A percentile compares a stretch with the other conserved stretches of the same genome.
Evolutionary conservation across 1,140 invertebrate species (phyloP).

Genomic region (Subanguina moxae): DNA sequence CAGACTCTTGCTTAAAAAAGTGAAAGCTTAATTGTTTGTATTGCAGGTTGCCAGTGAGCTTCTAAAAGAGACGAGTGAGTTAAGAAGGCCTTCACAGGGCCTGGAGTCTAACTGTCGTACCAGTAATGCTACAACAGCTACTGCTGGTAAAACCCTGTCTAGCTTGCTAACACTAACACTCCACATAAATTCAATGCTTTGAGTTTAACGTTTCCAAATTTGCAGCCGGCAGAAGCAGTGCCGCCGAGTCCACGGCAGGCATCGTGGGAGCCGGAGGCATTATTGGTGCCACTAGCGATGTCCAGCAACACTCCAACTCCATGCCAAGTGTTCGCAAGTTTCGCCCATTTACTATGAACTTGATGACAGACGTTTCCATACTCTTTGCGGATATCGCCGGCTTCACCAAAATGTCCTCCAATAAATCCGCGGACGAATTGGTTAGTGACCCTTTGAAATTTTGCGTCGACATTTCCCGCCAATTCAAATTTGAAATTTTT

Average conservation of each 20-base stretch:
- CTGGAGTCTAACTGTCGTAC: slow-evolving; percentile 48
- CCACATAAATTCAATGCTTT: no score
- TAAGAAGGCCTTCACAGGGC: slow-evolving; percentile 46
- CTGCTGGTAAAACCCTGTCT: not conserved
- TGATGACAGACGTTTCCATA: slow-evolving; percentile 68
- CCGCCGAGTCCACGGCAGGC: slow-evolving; percentile 41
- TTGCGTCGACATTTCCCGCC: no score
- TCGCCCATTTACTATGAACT: slow-evolving; percentile 87
- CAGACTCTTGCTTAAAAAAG: no score
- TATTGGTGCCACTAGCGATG: not conserved
- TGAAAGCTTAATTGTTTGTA: not conserved
- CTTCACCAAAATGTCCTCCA: slow-evolving; percentile 93
- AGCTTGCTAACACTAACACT: not conserved
- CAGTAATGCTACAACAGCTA: slow-evolving; percentile 39
- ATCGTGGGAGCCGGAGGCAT: slow-evolving; percentile 15
- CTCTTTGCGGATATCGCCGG: slow-evolving; percentile 91
- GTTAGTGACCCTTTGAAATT: slow-evolving; percentile 61
- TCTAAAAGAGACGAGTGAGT: slow-evolving; percentile 54
- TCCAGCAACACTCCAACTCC: slow-evolving; percentile 20
- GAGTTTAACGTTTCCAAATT: no score
- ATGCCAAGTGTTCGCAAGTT: slow-evolving; percentile 67
- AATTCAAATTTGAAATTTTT: no score
- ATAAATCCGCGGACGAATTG: slow-evolving; percentile 71
- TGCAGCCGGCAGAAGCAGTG: slow-evolving; percentile 28
- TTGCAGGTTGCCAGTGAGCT: slow-evolving; percentile 68